phyloP scores from a whole-genome alignment of 2,888 invertebrate species.

The Oxytorus armatus region DNA sequence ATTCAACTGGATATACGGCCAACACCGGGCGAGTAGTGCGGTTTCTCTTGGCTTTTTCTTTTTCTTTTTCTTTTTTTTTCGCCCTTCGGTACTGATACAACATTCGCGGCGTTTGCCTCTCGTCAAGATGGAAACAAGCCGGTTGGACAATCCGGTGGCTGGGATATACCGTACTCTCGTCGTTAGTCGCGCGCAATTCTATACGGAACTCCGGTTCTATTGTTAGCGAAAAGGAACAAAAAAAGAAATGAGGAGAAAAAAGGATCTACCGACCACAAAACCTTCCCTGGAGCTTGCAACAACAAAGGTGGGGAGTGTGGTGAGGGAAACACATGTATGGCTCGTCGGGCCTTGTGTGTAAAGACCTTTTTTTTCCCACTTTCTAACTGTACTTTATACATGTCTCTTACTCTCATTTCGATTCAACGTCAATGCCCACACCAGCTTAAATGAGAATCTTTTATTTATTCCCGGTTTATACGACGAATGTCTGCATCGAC shows the following conservation, averaged over 20 bases:
- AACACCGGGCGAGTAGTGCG: not conserved
- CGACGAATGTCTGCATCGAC: not conserved
- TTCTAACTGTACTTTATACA: not conserved
- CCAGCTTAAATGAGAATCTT: slow-evolving; percentile 34
- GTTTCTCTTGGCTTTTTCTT: not conserved
- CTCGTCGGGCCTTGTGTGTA: slow-evolving; percentile 32
- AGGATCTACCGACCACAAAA: slow-evolving; percentile 22
- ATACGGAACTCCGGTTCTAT: slow-evolving; percentile 66
- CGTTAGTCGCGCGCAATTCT: slow-evolving; percentile 73
- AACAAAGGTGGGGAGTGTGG: slow-evolving; percentile 1
- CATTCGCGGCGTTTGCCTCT: not conserved
- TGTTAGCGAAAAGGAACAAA: slow-evolving; percentile 37
- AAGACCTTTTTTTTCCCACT: slow-evolving; percentile 23
- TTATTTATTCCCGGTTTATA: slow-evolving; percentile 14
- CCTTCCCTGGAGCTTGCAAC: slow-evolving; percentile 15
- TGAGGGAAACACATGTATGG: slow-evolving; percentile 32
- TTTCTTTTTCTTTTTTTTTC: too few species aligned
- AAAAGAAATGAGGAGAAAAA: slow-evolving; percentile 21
- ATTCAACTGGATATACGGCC: not conserved
- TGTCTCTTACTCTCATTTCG: slow-evolving; percentile 19
- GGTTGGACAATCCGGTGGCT: not conserved
- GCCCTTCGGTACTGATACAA: slow-evolving; percentile 19
- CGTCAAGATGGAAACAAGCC: slow-evolving; percentile 1
- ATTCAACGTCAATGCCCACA: slow-evolving; percentile 39
- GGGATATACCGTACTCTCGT: slow-evolving; percentile 8